Evolutionary conservation across 2,888 invertebrate genomes (phyloP).

Genomic region (Lomographa bimaculata): DNA sequence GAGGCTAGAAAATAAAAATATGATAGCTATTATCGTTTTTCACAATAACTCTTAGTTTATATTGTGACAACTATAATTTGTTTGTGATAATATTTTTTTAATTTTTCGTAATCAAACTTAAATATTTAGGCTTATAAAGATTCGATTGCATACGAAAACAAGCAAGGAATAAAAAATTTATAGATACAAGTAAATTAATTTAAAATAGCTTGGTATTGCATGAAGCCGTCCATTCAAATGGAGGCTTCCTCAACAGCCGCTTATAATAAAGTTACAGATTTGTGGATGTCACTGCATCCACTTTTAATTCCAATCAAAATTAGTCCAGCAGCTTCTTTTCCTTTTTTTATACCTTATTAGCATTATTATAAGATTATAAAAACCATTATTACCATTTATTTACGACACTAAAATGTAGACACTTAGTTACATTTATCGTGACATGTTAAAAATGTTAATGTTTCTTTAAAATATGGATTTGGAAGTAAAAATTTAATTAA

Average conservation of each 20-base stretch:
- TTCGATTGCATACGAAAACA: too few relatives aligned
- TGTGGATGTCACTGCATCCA: constrained; percentile 60
- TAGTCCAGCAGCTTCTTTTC: constrained; percentile 57
- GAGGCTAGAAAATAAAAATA: too few relatives aligned
- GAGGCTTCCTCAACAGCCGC: constrained; percentile 70
- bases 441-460: constrained; percentile 51
- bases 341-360: constrained; percentile 61
- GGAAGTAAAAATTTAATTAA: constrained; percentile 57
- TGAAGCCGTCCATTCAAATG: constrained; percentile 45
- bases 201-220: too few relatives aligned
- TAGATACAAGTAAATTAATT: too few relatives aligned
- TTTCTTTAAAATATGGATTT: constrained; percentile 46
- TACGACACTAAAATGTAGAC: constrained; percentile 37
- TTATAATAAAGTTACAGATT: constrained; percentile 66
- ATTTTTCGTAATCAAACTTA: too few relatives aligned
- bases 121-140: too few relatives aligned
- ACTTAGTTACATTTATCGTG: constrained; percentile 11
- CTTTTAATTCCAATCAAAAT: constrained; percentile 65
- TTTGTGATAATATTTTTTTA: too few relatives aligned
- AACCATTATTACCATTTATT: constrained; percentile 52
- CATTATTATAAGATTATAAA: constrained; percentile 55
- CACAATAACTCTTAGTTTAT: too few relatives aligned
- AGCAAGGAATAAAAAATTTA: too few relatives aligned
- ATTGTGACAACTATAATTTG: too few relatives aligned
- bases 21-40: too few relatives aligned